Evolutionary conservation across 2,888 invertebrate genomes (phyloP), one percentile per base, ranked within the genome.

Genomic region (Galerucella pusilla): DNA sequence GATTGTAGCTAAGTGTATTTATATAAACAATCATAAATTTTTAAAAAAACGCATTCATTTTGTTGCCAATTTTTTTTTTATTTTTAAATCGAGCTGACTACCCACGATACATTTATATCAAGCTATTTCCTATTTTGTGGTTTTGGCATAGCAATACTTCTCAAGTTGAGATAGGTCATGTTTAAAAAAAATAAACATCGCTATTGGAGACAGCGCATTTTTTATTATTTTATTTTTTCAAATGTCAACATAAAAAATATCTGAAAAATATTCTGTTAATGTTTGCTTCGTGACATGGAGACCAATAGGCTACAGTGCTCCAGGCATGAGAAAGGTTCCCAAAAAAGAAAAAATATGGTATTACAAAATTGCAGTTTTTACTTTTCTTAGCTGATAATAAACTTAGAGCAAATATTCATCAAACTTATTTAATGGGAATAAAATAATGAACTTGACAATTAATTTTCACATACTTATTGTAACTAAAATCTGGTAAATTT

Each of bases 81-180:
- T 79, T 79, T 77, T 77, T 79, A 77, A 54, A 72, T 59, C 57
- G 71, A 79, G 73, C 75, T 52, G 45, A n/a, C 54, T 59, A 49
- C 71, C 57, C 52, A 68, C 20, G 46, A n/a, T 45, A 65, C 54
- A 59, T 75, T 60, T 60, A 69, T 71, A 63, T 68, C 68, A 14
- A 12, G 14, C 63, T 20, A 73, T 79, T 77, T 77, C 79, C 79
- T 77, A 79, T 77, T 77, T 76, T 79, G 79, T 76, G 75, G 67
- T 71, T 70, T 77, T 79, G 77, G 77, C 79, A 76, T 73, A 74
- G 73, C 79, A 79, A 79, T 69, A 73, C 70, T 71, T 76, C 75
- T 73, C 75, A 68, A 76, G 73, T 78, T 80, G 73, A 68, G 75
- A 73, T 77, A 80, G 80, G 80, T 80, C 80, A 77, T 66, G 78